Base-by-base conservation (phyloP, 2,113 vertebrate species). In the Aspiorhynchus laticeps region DNA sequence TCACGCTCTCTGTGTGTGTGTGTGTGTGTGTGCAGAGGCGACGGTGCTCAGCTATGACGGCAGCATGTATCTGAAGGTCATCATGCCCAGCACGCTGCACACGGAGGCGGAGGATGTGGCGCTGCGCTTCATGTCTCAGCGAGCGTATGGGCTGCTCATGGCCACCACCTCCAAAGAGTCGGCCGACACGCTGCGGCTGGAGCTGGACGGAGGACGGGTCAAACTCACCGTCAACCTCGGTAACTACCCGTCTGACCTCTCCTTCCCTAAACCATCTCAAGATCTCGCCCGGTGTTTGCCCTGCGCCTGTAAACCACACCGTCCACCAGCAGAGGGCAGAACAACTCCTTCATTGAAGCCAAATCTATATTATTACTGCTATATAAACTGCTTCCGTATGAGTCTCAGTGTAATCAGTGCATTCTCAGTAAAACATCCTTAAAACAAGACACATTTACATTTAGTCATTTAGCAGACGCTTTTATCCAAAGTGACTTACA, bases 41-140 rank as follows among this genome's bases (percentile, higher is more conserved):
- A 96, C 97, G 0, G 97, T 99, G 92, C 93, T 99, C 88, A 99
- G 98, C 91, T 98, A 99, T 0, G 98, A 99, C 0, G 98, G 98
- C 89, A 98, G 97, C 94, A 98, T 97, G 97, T 99, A 98, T 92
- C 95, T 99, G 94, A 98, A 98, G 94, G 95, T 99, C 93, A 94
- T 97, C 93, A 94, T 98, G 92, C 97, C 97, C 0, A 90, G 91
- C 2, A 94, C 96, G 48, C 95, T 97, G 95, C 98, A 98, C 93
- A 99, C 96, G 0, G 98, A 99, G 92, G 98, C 98, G 0, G 98
- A 98, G 91, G 98, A 99, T 0, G 95, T 98, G 76, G 94, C 96
- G 0, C 87, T 99, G 85, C 96, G 98, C 9, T 99, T 99, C 91
- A 97, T 97, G 97, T 98, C 97, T 9, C 97, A 98, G 92, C 93